Base-by-base conservation (phyloP, 2,113 vertebrate genomes). In the Xyrauchen texanus region DNA sequence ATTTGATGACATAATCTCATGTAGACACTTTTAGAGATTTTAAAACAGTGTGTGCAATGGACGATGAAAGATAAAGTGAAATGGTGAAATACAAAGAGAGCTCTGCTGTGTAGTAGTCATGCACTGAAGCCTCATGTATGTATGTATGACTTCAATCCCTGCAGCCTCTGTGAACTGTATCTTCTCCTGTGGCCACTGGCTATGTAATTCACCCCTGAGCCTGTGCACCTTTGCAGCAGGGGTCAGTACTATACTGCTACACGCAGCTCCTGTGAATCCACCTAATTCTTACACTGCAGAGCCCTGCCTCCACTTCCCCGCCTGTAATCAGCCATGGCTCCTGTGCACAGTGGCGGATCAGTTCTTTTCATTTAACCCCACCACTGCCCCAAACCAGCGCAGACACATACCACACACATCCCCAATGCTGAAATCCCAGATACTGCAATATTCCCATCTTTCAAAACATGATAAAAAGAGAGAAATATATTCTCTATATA, bases 331-430 rank as follows among this genome's bases (percentile, higher is more conserved):
- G 53, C 74, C 51, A 55, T 53, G 45, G 45, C 57, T 80, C 58
- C 58, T 52, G 61, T 45, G 49, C 52, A 72, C 61, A 72, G 77
- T 46, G n/a, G 57, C 46, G 42, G 73, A 80, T 75, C 70, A 52
- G 63, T 58, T 47, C 73, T 77, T 76, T 83, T 77, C 72, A 68
- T 83, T 80, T 83, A 80, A 83, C 78, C 77, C 78, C 72, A 67
- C 44, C 67, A 61, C 16, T 46, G 46, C 67, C 77, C 46, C 46
- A 58, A 81, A 63, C 76, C 21, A 74, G 53, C 68, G 72, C 63
- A 62, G 34, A 68, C 67, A 85, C 8, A 77, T 5, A 80, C 71
- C 52, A 49, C 65, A 68, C 72, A 79, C 72, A 79, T 16, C 52
- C 34, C 49, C 68, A 77, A 10, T 52, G 55, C 68, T 34, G 64